These are phyloP conservation scores for Odontothrips loti DNA, from an alignment of 2,888 invertebrate species.

Conservation along the genomic window DNA sequence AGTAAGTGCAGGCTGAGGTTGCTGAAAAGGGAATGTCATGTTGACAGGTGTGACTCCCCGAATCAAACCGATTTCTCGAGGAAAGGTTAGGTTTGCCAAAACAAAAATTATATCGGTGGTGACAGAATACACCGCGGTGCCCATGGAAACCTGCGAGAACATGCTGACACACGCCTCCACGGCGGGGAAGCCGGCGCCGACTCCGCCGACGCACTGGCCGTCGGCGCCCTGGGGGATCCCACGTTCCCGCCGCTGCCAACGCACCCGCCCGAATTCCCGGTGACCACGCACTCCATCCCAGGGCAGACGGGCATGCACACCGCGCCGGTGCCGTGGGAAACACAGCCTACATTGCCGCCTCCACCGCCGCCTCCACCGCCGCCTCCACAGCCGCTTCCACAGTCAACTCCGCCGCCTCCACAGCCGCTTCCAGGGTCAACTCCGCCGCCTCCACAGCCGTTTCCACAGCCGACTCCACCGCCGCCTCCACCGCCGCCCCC, in stretches of 20 bases:
- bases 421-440: not conserved
- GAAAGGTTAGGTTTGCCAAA: not conserved
- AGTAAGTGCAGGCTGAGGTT: not conserved
- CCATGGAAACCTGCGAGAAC: not conserved
- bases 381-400: not conserved
- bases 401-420: not conserved
- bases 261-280: not conserved
- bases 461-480: not conserved
- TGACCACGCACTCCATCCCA: not conserved
- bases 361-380: not conserved
- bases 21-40: not conserved
- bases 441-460: not conserved
- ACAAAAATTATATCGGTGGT: not conserved
- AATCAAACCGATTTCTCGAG: too few species aligned
- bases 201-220: not conserved
- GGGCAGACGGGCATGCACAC: not conserved
- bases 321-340: not conserved
- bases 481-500: not conserved
- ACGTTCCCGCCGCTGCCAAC: not conserved
- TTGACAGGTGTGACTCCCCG: not conserved
- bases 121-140: not conserved
- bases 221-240: not conserved
- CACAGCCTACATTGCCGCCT: not conserved
- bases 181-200: not conserved
- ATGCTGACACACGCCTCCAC: not conserved